A percentile compares a stretch with the other conserved stretches of the same genome.
Conservation (phyloP, 2,888 invertebrate genomes). For the Parelbella ahira region DNA sequence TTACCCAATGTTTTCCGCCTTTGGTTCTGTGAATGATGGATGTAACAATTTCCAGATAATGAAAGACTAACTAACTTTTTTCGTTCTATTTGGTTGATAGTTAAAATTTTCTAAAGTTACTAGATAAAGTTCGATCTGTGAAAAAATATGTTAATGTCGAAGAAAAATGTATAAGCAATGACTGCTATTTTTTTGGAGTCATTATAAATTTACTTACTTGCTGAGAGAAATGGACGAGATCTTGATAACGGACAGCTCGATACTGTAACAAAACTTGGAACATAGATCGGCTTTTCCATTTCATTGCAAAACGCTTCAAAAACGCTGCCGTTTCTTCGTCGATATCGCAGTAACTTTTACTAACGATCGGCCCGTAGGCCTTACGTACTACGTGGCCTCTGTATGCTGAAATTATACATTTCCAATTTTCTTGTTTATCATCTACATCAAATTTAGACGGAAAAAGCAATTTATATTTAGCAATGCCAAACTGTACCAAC, state of each 20-base stretch:
- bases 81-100: no score
- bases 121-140: no score
- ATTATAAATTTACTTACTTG: constrained; percentile 88
- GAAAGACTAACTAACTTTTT: no score
- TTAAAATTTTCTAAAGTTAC: no score
- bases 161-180: no score
- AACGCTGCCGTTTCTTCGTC: constrained; percentile 86
- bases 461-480: constrained; percentile 9
- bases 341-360: constrained; percentile 82
- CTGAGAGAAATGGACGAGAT: constrained; percentile 92
- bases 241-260: constrained; percentile 89
- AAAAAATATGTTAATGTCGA: no score
- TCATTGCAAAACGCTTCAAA: constrained; percentile 86
- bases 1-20: no score
- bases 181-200: no score
- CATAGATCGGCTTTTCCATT: constrained; percentile 90
- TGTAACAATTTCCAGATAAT: no score
- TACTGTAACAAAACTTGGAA: constrained; percentile 92
- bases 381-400: constrained; percentile 86
- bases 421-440: constrained; percentile 15
- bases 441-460: constrained; percentile 5
- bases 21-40: no score
- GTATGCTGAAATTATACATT: constrained; percentile 76
- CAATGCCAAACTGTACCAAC: no score
- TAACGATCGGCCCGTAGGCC: constrained; percentile 82